Evolutionary conservation across 1,140 invertebrate species (phyloP), one percentile per base, ranked within the genome.

Genomic region (Lepeophtheirus salmonis): DNA sequence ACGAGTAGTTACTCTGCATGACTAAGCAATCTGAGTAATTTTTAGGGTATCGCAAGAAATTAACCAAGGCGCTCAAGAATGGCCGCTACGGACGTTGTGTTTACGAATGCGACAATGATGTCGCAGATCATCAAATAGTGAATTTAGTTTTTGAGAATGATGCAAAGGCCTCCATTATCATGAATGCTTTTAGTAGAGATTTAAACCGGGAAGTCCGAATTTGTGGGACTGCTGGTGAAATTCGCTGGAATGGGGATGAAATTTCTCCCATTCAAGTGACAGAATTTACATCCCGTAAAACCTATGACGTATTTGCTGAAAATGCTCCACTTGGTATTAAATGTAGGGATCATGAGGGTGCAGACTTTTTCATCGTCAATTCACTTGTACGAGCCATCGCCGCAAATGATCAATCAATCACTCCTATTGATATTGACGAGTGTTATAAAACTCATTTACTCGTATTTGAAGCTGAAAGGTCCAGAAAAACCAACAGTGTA

Each of bases 21-120:
- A 41, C 30, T n/a, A 6, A 6, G 6, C 6, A 41, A n/a, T 50
- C 6, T 41, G 30, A 41, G 6, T 41, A n/a, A 10, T 41, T 41
- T 41, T 41, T 41, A 41, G n/a, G 30, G 30, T 66, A 67, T 60
- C 67, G 71, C 50, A 70, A 72, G 58, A 70, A 66, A 64, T 60
- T 74, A 21, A 71, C 67, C 12, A 66, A 70, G 22, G 68, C 68
- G 10, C 63, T 73, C 26, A 63, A 63, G 50, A 67, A 63, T 2
- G 68, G 69, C 24, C 67, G 67, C 13, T 74, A 74, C 64, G 73
- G 73, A 2, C 62, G 65, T 52, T 74, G 73, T 70, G 73, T 74
- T 0, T 74, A 74, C 63, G 68, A 72, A 49, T 66, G 68, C 63
- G 70, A 73, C 62, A 74, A 74, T 65, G 72, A 74, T 64, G 73